A percentile compares a stretch with the other conserved stretches of the same genome.
phyloP scores from a whole-genome alignment of 2,797 vertebrate genomes.

The Sebastes vulpes region DNA sequence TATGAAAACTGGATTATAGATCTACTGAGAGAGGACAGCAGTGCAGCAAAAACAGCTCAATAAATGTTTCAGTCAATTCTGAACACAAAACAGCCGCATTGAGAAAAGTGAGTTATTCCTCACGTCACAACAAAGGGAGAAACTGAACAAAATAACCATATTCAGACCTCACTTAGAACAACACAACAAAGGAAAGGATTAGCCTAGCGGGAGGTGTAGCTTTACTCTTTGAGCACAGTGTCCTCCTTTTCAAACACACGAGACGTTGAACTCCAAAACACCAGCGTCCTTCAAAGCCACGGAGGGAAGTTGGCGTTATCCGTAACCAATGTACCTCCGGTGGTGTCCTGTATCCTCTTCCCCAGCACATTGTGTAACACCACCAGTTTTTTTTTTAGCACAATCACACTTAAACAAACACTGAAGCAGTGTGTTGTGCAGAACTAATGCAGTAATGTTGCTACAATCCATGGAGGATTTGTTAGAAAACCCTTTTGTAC shows the following conservation, averaged over 20 bases:
- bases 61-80: background rate
- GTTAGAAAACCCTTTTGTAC: slow-evolving; percentile 41
- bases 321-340: slow-evolving; percentile 38
- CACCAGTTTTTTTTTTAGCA: slow-evolving; percentile 18
- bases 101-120: background rate
- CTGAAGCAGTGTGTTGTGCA: slow-evolving; percentile 3
- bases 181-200: slow-evolving; percentile 9
- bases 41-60: background rate
- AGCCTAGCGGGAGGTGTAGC: slow-evolving; percentile 8
- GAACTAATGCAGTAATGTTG: slow-evolving; percentile 26
- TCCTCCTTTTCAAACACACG: slow-evolving; percentile 31
- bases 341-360: slow-evolving; percentile 37
- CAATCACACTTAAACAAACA: slow-evolving; percentile 23
- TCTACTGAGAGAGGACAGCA: background rate
- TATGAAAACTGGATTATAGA: background rate
- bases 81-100: background rate
- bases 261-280: slow-evolving; percentile 29
- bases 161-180: slow-evolving; percentile 4
- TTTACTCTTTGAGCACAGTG: slow-evolving; percentile 2
- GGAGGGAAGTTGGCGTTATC: slow-evolving; percentile 23
- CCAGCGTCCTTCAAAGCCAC: slow-evolving; percentile 31
- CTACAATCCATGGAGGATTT: slow-evolving; percentile 42
- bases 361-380: slow-evolving; percentile 3
- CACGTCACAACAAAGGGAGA: background rate
- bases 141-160: background rate